phyloP scores from a whole-genome alignment of 2,113 vertebrate species.

The Ailuropoda melanoleuca region DNA sequence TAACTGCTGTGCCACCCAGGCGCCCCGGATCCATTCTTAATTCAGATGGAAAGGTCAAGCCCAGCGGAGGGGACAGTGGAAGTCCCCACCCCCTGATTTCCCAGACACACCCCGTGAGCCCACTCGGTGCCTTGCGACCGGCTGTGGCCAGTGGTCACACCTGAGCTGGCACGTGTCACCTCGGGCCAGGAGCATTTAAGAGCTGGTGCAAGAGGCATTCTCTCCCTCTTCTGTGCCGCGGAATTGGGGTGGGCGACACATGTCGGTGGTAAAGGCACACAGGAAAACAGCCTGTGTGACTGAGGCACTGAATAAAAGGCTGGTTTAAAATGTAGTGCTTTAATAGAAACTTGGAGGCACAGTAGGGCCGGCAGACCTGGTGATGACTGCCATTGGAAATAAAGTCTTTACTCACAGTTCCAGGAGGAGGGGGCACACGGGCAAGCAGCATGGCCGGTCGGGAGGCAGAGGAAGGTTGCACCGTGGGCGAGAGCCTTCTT shows the following conservation, averaged over 20 bases:
- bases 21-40: background rate
- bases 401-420: background rate
- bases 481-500: fast-evolving
- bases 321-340: background rate
- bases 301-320: background rate
- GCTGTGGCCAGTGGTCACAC: fast-evolving
- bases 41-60: background rate
- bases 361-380: background rate
- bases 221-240: background rate
- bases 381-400: fast-evolving
- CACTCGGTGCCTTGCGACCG: fast-evolving
- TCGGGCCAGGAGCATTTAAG: fast-evolving
- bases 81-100: background rate
- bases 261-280: background rate
- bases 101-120: background rate
- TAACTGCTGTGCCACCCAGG: no score
- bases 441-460: background rate
- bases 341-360: background rate
- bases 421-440: background rate
- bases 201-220: fast-evolving
- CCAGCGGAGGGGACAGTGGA: fast-evolving
- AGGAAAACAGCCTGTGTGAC: background rate
- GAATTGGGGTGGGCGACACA: background rate
- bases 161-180: fast-evolving
- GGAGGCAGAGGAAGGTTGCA: background rate